phyloP scores from a whole-genome alignment of 2,888 invertebrate genomes.

The Apoda limacodes region DNA sequence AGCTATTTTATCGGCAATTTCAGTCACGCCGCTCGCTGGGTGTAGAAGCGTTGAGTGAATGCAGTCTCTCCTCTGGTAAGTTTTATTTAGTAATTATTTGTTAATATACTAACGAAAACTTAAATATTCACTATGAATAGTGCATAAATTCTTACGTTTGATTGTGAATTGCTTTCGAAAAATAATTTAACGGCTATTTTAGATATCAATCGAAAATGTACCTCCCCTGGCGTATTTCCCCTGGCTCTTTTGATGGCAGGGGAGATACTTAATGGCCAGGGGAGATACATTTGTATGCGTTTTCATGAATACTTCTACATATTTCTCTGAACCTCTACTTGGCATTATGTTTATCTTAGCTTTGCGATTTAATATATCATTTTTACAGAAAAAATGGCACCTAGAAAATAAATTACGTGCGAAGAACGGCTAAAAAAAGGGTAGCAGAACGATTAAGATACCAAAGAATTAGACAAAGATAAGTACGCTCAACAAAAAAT shows the following conservation, averaged over 20 bases:
- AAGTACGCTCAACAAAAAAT: no score
- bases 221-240: no score
- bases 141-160: no score
- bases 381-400: constrained; percentile 6
- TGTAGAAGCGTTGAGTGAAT: constrained; percentile 14
- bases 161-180: constrained; percentile 12
- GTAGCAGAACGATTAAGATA: constrained; percentile 7
- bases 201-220: no score
- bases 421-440: constrained; percentile 8
- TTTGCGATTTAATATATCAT: constrained; percentile 6
- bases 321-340: no score
- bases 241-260: no score
- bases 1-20: constrained; percentile 8
- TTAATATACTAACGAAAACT: constrained; percentile 9
- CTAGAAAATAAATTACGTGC: constrained; percentile 8
- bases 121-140: constrained; percentile 13
- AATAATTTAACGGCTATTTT: constrained; percentile 15
- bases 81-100: constrained; percentile 10
- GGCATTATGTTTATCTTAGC: no score
- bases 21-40: constrained; percentile 10
- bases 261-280: no score
- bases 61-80: constrained; percentile 13
- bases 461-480: no score
- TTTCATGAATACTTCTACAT: no score
- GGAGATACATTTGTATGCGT: no score